These are phyloP conservation scores for Hydraecia micacea DNA, from an alignment of 2,888 invertebrate genomes.

Conservation along the genomic window DNA sequence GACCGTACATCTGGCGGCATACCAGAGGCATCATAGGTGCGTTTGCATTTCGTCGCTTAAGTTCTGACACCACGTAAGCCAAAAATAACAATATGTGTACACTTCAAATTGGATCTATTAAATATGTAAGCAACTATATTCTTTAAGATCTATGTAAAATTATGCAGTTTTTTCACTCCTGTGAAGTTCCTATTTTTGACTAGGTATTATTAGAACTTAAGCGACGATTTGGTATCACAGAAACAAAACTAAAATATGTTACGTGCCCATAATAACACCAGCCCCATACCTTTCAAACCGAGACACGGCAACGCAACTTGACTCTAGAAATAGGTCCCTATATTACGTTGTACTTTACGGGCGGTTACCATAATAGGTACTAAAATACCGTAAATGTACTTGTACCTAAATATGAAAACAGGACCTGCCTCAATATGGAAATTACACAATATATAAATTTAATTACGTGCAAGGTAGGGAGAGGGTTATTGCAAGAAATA, in stretches of 20 bases:
- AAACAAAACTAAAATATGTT: no score
- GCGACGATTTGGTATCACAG: not conserved
- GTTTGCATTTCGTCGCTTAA: no score
- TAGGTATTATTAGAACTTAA: no score
- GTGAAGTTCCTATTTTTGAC: no score
- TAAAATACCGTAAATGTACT: not conserved
- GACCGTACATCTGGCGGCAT: no score
- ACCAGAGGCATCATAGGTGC: no score
- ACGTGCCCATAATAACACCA: not conserved
- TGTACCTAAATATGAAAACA: conserved; percentile 34
- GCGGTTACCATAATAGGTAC: not conserved
- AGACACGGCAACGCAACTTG: not conserved
- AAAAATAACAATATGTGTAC: no score
- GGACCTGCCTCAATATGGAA: conserved; percentile 69
- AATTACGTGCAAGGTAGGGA: conserved; percentile 64
- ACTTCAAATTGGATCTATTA: no score
- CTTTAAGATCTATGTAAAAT: no score
- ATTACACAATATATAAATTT: conserved; percentile 69
- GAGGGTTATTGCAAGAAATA: conserved; percentile 69
- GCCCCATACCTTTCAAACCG: not conserved
- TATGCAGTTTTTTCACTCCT: not conserved
- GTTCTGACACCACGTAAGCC: no score
- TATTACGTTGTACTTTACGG: not conserved
- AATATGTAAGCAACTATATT: no score
- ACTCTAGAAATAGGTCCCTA: not conserved